A percentile compares a stretch with the other conserved stretches of the same genome.
These are phyloP conservation scores for Pipistrellus nathusii DNA, from an alignment of 2,797 vertebrate species.

Conservation along the genomic window DNA sequence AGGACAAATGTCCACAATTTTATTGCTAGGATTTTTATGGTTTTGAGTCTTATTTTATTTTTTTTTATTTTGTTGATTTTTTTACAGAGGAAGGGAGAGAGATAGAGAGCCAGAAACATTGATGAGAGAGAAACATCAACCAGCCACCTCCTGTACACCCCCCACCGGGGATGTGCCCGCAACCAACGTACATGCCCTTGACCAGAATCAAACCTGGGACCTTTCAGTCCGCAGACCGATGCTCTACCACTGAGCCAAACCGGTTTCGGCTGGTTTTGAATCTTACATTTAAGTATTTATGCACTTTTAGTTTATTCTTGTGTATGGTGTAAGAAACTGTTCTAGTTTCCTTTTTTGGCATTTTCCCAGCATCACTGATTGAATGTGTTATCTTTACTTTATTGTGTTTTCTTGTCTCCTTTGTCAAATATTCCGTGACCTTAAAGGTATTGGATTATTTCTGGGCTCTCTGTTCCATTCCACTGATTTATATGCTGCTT, in stretches of 20 bases:
- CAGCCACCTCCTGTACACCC: too few relatives aligned
- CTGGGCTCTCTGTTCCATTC: not conserved
- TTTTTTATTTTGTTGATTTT: too few relatives aligned
- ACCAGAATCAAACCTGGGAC: too few relatives aligned
- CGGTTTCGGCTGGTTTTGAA: not conserved
- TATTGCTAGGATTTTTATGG: not conserved
- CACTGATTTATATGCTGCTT: not conserved
- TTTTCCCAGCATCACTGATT: not conserved
- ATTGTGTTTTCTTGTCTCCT: not conserved
- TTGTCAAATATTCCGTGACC: not conserved
- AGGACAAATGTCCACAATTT: not conserved
- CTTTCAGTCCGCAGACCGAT: too few relatives aligned
- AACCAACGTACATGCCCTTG: too few relatives aligned
- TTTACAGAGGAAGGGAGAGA: too few relatives aligned
- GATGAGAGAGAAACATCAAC: too few relatives aligned
- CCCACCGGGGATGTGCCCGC: too few relatives aligned
- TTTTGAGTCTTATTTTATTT: not conserved
- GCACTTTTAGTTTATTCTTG: not conserved
- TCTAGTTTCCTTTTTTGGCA: not conserved
- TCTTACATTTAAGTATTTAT: not conserved
- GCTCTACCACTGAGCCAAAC: too few relatives aligned
- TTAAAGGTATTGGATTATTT: not conserved
- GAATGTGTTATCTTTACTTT: not conserved
- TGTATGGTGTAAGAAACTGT: not conserved
- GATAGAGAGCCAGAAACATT: too few relatives aligned